Evolutionary conservation across 2,797 vertebrate genomes (phyloP).

Genomic region (Arnoldichthys spilopterus): DNA sequence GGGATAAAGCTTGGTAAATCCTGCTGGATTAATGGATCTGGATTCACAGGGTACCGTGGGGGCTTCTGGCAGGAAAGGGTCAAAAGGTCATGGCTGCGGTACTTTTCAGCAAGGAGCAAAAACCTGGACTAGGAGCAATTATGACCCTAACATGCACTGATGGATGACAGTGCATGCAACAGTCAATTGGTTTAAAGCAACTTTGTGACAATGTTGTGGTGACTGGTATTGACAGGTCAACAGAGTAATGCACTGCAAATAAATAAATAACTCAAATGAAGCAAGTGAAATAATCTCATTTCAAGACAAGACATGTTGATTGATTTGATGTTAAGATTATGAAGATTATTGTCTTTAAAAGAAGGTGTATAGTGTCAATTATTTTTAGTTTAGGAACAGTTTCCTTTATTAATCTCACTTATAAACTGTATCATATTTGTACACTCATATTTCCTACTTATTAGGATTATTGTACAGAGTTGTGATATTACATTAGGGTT

Average conservation of each 20-base stretch:
- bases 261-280: too few relatives aligned
- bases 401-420: too few relatives aligned
- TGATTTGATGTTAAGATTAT: too few relatives aligned
- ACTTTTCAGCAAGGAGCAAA: conserved; percentile 45
- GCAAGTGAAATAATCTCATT: too few relatives aligned
- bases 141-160: conserved; percentile 43
- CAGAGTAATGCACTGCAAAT: background rate
- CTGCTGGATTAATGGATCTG: conserved; percentile 57
- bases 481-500: too few relatives aligned
- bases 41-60: conserved; percentile 42
- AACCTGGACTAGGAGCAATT: conserved; percentile 51
- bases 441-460: too few relatives aligned
- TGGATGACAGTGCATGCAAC: conserved; percentile 20
- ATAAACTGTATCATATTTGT: too few relatives aligned
- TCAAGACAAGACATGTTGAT: too few relatives aligned
- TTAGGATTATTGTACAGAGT: too few relatives aligned
- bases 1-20: conserved; percentile 65
- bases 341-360: too few relatives aligned
- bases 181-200: conserved; percentile 26
- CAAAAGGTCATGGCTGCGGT: conserved; percentile 58
- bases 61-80: conserved; percentile 50
- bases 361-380: too few relatives aligned
- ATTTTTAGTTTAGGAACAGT: too few relatives aligned
- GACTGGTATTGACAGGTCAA: background rate
- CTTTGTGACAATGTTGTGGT: background rate